Evolutionary conservation across 1,140 invertebrate species (phyloP).

Genomic region (Druon quercuslanigerum): DNA sequence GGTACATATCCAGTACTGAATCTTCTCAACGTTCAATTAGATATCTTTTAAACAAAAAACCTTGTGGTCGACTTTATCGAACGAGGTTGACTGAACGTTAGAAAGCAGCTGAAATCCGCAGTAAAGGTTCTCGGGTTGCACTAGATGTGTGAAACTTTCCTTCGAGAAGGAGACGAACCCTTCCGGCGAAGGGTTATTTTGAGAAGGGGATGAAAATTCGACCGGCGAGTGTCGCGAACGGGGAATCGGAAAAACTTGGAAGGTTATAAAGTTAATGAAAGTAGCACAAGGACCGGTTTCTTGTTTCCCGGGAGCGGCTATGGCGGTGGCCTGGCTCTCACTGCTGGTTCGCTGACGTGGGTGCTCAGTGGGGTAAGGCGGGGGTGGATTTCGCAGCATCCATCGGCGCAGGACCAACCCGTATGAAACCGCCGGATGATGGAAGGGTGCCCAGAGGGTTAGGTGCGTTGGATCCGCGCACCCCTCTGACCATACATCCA

Average conservation of each 20-base stretch:
- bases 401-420: constrained; percentile 66
- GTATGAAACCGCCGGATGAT: constrained; percentile 58
- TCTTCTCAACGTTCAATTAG: not conserved
- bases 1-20: not conserved
- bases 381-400: constrained; percentile 62
- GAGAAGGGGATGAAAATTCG: not conserved
- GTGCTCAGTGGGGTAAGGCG: constrained; percentile 47
- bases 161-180: not conserved
- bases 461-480: constrained; percentile 24
- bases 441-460: constrained; percentile 48
- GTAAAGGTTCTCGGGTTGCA: not conserved
- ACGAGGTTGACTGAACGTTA: constrained; percentile 7
- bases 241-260: not conserved
- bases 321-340: constrained; percentile 73
- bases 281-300: constrained; percentile 41
- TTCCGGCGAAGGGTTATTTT: not conserved
- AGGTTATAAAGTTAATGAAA: constrained; percentile 2
- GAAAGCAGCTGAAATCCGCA: constrained; percentile 3
- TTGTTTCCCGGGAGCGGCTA: constrained; percentile 68
- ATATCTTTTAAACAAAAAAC: not conserved
- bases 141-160: not conserved
- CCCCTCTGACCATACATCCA: constrained; percentile 2
- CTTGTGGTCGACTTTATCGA: constrained; percentile 19
- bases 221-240: not conserved
- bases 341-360: constrained; percentile 61